Evolutionary conservation across 2,113 vertebrate genomes (phyloP).

Genomic region (Gracilinanus agilis): DNA sequence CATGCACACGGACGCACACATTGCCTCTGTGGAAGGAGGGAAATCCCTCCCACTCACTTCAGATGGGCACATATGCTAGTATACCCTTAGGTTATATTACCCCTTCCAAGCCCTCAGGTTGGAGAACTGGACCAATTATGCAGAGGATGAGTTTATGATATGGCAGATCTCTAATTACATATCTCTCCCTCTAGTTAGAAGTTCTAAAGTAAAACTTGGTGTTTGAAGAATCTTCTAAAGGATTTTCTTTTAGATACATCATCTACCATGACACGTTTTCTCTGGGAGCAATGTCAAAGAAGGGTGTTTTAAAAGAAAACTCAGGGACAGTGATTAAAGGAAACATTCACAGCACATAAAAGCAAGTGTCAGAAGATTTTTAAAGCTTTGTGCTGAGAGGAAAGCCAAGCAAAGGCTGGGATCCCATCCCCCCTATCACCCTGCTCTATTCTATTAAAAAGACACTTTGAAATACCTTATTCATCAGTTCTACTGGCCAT

Average conservation of each 20-base stretch:
- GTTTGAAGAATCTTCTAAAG: conserved; percentile 83
- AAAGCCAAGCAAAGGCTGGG: conserved; percentile 33
- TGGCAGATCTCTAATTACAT: conserved; percentile 61
- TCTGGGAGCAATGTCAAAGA: conserved; percentile 84
- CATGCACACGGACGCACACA: no score
- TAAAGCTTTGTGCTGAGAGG: conserved; percentile 58
- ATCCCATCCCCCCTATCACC: conserved; percentile 28
- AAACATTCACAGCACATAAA: conserved; percentile 74
- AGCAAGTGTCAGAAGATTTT: conserved; percentile 70
- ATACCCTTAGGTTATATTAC: conserved; percentile 9
- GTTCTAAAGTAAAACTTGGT: conserved; percentile 66
- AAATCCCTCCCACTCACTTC: background rate
- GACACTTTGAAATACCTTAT: conserved; percentile 58
- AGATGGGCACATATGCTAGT: background rate
- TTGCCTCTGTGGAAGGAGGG: background rate
- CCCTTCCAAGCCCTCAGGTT: background rate
- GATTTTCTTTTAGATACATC: conserved; percentile 72
- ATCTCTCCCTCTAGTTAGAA: conserved; percentile 60
- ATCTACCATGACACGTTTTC: conserved; percentile 73
- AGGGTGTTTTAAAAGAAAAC: conserved; percentile 82
- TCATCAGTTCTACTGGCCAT: conserved; percentile 13
- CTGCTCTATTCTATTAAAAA: conserved; percentile 39
- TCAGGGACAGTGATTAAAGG: conserved; percentile 80
- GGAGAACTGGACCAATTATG: conserved; percentile 49
- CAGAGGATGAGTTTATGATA: conserved; percentile 27